Conservation (phyloP, 1,140 invertebrate genomes). For the Euborellia annulipes region DNA sequence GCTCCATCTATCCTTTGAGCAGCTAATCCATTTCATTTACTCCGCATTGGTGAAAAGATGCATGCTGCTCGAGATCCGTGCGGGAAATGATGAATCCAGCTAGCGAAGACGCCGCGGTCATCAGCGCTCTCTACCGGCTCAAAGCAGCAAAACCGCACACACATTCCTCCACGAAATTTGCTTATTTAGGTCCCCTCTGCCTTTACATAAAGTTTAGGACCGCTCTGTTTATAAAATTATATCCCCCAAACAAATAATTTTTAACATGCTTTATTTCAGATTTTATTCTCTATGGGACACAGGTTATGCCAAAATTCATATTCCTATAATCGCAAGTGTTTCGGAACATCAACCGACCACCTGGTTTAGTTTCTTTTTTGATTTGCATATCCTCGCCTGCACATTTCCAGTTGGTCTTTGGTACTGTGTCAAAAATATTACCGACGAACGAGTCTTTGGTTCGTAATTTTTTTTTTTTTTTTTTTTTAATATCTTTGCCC, state of each 20-base stretch:
- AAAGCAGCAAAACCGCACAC: no score
- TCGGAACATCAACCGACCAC: constrained; percentile 99
- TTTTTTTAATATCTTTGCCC: background rate
- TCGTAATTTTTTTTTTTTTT: constrained; percentile 2
- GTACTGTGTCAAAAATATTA: constrained; percentile 97
- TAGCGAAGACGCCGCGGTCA: no score
- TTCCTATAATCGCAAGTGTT: constrained; percentile 98
- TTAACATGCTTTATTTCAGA: constrained; percentile 31
- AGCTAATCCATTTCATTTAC: no score
- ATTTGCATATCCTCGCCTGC: constrained; percentile 92
- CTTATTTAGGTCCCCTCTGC: no score
- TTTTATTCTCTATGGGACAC: constrained; percentile 99
- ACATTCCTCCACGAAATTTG: no score
- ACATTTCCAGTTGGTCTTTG: constrained; percentile 96
- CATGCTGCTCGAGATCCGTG: no score
- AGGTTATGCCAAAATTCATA: constrained; percentile 98
- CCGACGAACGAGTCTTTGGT: constrained; percentile 97
- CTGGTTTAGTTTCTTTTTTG: constrained; percentile 99
- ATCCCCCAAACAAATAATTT: background rate
- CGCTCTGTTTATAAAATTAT: no score
- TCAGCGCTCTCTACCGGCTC: no score
- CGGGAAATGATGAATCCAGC: no score
- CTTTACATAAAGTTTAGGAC: no score
- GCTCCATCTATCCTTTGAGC: no score
- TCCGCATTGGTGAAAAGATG: no score